Evolutionary conservation across 2,113 vertebrate genomes (phyloP), one percentile per base, ranked within the genome.

Genomic region (Lagopus leucura): DNA sequence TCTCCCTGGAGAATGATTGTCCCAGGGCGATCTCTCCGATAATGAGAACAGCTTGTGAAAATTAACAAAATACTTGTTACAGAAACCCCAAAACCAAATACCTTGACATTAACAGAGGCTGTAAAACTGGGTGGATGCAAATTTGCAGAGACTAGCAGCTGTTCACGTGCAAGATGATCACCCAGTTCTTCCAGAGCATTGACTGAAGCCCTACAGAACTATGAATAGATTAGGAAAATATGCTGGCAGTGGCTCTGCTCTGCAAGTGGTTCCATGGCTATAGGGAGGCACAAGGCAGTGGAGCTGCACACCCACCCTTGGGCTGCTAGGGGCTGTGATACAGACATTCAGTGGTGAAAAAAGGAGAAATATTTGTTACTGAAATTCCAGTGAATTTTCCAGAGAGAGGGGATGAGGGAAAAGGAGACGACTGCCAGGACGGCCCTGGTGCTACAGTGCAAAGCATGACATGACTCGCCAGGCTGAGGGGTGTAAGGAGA

Each of bases 151-250:
- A 96, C 93, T 87, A 95, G 83, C 93, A 96, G 91, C 92, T 93
- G 91, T 93, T 94, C 89, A 66, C 50, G 88, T 70, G 90, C 94
- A 96, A 97, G 95, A 92, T 60, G 94, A 95, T 97, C 94, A 78
- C 86, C 76, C 86, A 70, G 88, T 71, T 60, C 65, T 94, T 73
- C 90, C 78, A 89, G 40, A 94, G 80, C 89, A 82, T 82, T 85
- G 86, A 88, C 78, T 86, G 84, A 90, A 92, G 32, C 48, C 82
- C 82, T 63, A 72, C 61, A 94, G 78, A 94, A 94, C 78, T 87
- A 70, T 92, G 96, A 96, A 95, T 55, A 97, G 95, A 91, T 96
- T 91, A 91, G 92, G 92, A 91, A 96, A 97, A 97, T 93, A 97
- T 94, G 89, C 82, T 87, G 65, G 89, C 67, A 93, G 92, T 90